These are phyloP conservation scores for Sarcophaga bullata DNA, from an alignment of 1,140 invertebrate species.

Conservation along the genomic window DNA sequence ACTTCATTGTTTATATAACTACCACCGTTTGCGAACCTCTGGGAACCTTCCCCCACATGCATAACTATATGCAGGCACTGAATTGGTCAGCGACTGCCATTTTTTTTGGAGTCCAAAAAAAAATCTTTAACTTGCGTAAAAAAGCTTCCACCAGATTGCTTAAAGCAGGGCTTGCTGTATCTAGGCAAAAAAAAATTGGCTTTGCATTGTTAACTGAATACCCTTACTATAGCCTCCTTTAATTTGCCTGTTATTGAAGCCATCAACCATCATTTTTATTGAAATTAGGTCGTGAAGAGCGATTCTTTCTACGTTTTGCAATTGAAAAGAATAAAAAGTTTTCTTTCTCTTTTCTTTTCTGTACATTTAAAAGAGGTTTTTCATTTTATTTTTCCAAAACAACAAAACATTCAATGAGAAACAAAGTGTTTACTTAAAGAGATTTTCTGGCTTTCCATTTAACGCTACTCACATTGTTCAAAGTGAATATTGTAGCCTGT, in stretches of 20 bases:
- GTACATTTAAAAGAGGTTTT: neutral
- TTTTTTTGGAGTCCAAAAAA: too few species aligned
- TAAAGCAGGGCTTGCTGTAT: too few species aligned
- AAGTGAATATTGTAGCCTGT: neutral
- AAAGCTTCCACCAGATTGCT: too few species aligned
- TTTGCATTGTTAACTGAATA: neutral
- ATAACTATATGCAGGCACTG: too few species aligned
- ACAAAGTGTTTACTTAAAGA: neutral
- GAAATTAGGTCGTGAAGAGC: neutral
- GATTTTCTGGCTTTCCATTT: neutral
- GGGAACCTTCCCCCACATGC: too few species aligned
- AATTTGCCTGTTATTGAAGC: neutral
- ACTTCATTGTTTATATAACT: too few species aligned
- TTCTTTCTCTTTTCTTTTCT: neutral
- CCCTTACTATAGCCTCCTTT: neutral
- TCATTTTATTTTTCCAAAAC: neutral
- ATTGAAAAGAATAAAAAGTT: neutral
- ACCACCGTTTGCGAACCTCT: too few species aligned
- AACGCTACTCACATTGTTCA: neutral
- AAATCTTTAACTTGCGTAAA: too few species aligned
- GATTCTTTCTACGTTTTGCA: neutral
- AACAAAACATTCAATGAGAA: neutral
- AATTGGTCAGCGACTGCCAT: too few species aligned
- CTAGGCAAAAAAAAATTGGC: too few species aligned
- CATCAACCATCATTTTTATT: neutral